A percentile compares a stretch with the other conserved stretches of the same genome.
These are phyloP conservation scores for Steatornis caripensis DNA, from an alignment of 2,113 vertebrate species.

Conservation along the genomic window DNA sequence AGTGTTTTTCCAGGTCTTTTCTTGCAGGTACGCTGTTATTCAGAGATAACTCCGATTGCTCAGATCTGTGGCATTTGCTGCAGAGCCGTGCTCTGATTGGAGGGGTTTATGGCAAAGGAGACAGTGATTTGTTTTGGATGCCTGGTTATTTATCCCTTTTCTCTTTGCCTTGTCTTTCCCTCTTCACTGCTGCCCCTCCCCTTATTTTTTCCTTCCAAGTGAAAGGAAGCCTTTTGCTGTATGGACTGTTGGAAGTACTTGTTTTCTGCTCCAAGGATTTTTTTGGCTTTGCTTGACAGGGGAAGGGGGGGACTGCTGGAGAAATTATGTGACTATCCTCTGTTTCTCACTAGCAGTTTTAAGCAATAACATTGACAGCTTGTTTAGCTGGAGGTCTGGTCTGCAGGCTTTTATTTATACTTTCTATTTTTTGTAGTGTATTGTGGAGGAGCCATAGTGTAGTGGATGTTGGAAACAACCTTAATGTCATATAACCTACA, in stretches of 20 bases:
- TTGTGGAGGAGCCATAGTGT: background rate
- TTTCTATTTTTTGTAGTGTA: background rate
- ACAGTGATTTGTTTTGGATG: background rate
- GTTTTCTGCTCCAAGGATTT: background rate
- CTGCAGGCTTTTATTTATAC: background rate
- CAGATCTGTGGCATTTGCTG: background rate
- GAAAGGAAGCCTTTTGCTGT: background rate
- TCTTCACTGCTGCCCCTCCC: background rate
- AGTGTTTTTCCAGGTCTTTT: constrained; percentile 50
- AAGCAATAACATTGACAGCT: background rate
- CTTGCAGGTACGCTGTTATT: constrained; percentile 40
- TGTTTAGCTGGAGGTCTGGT: background rate
- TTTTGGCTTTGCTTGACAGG: background rate
- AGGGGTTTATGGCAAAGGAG: background rate
- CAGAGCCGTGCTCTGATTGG: background rate
- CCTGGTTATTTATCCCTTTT: background rate
- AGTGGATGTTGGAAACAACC: background rate
- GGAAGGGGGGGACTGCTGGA: background rate
- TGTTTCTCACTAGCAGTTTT: background rate
- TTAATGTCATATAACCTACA: background rate
- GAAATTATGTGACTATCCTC: background rate
- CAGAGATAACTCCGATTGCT: constrained; percentile 39
- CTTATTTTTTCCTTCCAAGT: background rate
- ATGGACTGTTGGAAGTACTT: background rate
- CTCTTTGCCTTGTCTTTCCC: background rate